phyloP scores from a whole-genome alignment of 2,113 vertebrate species.

The Poeciliopsis turrubarensis region DNA sequence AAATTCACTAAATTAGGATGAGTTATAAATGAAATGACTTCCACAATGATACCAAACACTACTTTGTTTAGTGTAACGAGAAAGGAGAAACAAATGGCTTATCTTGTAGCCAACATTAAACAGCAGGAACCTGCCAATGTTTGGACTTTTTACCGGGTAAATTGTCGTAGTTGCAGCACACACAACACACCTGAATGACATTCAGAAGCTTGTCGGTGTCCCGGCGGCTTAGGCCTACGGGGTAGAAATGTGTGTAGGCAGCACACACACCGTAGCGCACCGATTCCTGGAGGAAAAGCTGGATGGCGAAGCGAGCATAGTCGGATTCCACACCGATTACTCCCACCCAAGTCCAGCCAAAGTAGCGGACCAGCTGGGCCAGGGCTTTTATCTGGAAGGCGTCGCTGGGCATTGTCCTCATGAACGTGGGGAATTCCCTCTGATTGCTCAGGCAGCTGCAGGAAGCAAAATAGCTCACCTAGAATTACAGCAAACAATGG shows the following conservation, averaged over 20 bases:
- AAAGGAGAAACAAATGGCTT: not conserved
- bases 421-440: slow-evolving; percentile 76
- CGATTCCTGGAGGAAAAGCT: slow-evolving; percentile 77
- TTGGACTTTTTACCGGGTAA: not conserved
- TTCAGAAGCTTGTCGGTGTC: slow-evolving; percentile 61
- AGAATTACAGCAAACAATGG: slow-evolving; percentile 26
- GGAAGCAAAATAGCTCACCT: slow-evolving; percentile 82
- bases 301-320: slow-evolving; percentile 77
- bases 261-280: slow-evolving; percentile 66
- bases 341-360: slow-evolving; percentile 80
- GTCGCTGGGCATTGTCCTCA: slow-evolving; percentile 81
- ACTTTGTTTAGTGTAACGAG: not conserved
- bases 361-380: slow-evolving; percentile 69
- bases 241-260: slow-evolving; percentile 75
- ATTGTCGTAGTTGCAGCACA: not conserved
- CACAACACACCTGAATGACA: slow-evolving; percentile 51
- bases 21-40: not conserved
- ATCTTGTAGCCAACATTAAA: not conserved
- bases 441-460: slow-evolving; percentile 78
- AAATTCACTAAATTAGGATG: not conserved
- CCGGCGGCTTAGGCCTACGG: slow-evolving; percentile 47
- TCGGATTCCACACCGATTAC: slow-evolving; percentile 76
- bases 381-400: slow-evolving; percentile 77
- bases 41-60: not conserved
- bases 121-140: not conserved